Percentiles rank a stretch among this genome's conserved stretches.
Conservation (phyloP, 64 coral and sea anemone species). For the Astreopora myriophthalma region DNA sequence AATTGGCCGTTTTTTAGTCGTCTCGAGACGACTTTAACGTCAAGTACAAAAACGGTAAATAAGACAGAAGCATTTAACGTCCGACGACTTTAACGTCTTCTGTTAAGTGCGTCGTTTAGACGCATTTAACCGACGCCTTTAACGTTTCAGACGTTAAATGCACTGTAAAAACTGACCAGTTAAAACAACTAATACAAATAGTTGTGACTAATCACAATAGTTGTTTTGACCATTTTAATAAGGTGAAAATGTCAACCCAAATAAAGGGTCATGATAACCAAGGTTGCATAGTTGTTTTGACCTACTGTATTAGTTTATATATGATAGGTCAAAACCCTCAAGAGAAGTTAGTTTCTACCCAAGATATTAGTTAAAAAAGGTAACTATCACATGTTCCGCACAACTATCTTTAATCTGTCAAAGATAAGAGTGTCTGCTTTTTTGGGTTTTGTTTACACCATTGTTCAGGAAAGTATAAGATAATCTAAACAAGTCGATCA, state of each 20-base stretch:
- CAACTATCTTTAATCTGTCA: too few relatives aligned
- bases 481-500: not conserved
- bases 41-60: too few relatives aligned
- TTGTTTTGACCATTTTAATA: not conserved
- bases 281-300: not conserved
- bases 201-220: conserved; percentile 7
- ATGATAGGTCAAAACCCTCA: not conserved
- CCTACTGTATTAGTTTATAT: not conserved
- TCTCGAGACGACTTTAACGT: too few relatives aligned
- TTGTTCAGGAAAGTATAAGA: not conserved
- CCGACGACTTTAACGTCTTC: too few relatives aligned
- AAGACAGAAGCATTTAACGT: too few relatives aligned
- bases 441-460: not conserved
- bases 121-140: too few relatives aligned
- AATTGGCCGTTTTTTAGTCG: too few relatives aligned
- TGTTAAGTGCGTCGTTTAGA: too few relatives aligned
- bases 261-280: not conserved
- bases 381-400: too few relatives aligned
- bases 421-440: too few relatives aligned
- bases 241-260: not conserved
- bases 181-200: not conserved
- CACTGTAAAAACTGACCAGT: not conserved
- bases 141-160: not conserved
- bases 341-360: not conserved
- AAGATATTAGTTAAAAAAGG: not conserved